These are phyloP conservation scores for Smittia sp. DNA, from an alignment of 2,888 invertebrate genomes.

Conservation along the genomic window DNA sequence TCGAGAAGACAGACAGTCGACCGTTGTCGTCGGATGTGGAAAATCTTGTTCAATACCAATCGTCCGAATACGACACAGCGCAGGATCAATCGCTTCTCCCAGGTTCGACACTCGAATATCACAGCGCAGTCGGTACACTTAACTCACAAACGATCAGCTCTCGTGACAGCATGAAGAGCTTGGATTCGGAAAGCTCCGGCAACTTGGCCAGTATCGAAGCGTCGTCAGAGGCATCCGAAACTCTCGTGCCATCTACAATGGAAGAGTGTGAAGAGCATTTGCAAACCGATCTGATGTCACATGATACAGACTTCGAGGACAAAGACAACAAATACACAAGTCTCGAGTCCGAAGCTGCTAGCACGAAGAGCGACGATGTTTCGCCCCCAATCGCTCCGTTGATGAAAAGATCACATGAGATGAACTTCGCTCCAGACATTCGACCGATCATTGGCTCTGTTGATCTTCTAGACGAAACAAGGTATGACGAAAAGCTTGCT, in stretches of 20 bases:
- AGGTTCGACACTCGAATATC: slow-evolving; percentile 76
- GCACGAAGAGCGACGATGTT: slow-evolving; percentile 60
- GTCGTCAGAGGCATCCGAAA: slow-evolving; percentile 83
- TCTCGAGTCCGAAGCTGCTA: slow-evolving; percentile 58
- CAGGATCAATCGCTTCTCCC: slow-evolving; percentile 71
- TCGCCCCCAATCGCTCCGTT: slow-evolving; percentile 57
- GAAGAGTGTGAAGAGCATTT: slow-evolving; percentile 72
- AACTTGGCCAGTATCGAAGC: slow-evolving; percentile 85
- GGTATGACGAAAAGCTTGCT: slow-evolving; percentile 55
- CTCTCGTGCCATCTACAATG: slow-evolving; percentile 84
- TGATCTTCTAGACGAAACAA: slow-evolving; percentile 50
- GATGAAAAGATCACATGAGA: slow-evolving; percentile 90
- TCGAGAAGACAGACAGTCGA: slow-evolving; percentile 74
- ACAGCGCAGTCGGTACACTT: slow-evolving; percentile 81
- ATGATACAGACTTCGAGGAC: slow-evolving; percentile 43
- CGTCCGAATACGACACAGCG: slow-evolving; percentile 86
- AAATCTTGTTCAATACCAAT: slow-evolving; percentile 71
- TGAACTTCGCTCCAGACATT: slow-evolving; percentile 67
- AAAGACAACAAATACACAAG: slow-evolving; percentile 44
- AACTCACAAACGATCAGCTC: slow-evolving; percentile 61
- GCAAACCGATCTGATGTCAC: slow-evolving; percentile 48
- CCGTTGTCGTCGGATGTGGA: slow-evolving; percentile 86
- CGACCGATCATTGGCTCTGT: slow-evolving; percentile 46
- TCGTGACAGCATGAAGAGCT: slow-evolving; percentile 83
- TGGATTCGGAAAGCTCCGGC: slow-evolving; percentile 86